Percentiles rank a stretch among this genome's conserved stretches.
Conservation (phyloP, 2,113 vertebrate species). For the Phalacrocorax aristotelis region DNA sequence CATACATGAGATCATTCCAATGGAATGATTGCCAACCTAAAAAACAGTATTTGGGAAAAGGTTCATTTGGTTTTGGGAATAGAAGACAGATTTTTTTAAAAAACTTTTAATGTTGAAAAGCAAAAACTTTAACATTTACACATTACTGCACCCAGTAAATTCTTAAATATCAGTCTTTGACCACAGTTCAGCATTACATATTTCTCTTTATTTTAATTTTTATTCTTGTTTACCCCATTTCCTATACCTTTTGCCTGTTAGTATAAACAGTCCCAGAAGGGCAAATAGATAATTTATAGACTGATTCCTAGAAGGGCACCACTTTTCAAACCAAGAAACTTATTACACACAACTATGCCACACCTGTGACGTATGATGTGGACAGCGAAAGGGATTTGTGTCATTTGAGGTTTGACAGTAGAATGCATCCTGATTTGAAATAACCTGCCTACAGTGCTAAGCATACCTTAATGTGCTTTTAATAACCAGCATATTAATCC, state of each 20-base stretch:
- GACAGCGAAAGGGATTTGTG: background rate
- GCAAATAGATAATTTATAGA: background rate
- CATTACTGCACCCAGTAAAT: background rate
- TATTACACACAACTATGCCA: background rate
- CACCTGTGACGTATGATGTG: background rate
- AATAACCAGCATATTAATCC: background rate
- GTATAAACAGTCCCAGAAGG: background rate
- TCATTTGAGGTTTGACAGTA: background rate
- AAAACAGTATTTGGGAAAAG: background rate
- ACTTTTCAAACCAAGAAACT: background rate
- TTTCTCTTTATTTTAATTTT: background rate
- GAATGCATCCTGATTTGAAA: background rate
- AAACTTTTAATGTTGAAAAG: background rate
- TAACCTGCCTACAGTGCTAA: background rate
- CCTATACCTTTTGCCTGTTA: background rate
- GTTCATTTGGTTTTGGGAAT: background rate
- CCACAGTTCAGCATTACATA: background rate
- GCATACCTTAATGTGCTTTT: background rate
- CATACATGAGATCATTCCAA: fast-evolving
- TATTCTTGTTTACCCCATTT: background rate
- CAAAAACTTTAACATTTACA: background rate
- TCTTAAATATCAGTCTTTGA: background rate
- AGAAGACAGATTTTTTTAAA: background rate
- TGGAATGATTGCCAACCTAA: background rate
- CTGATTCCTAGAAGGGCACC: background rate